phyloP scores from a whole-genome alignment of 2,888 invertebrate species.

The Polymixis lichenea region DNA sequence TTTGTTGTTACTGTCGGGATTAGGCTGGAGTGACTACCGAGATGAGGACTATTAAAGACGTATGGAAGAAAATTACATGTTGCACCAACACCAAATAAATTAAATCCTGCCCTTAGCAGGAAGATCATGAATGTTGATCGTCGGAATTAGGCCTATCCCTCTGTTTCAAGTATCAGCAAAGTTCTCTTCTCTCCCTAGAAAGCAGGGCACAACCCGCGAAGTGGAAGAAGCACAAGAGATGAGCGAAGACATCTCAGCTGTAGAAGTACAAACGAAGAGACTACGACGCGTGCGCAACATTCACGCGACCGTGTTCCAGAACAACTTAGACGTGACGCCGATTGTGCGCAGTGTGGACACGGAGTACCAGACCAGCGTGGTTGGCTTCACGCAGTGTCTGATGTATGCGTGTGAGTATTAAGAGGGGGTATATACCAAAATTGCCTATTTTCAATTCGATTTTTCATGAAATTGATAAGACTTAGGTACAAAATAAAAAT shows the following conservation, averaged over 20 bases:
- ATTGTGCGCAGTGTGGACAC: constrained; percentile 50
- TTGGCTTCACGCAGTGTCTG: constrained; percentile 84
- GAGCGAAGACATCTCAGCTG: constrained; percentile 74
- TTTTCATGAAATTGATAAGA: too few relatives aligned
- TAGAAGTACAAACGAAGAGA: constrained; percentile 57
- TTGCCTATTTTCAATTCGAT: too few relatives aligned
- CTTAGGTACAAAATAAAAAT: too few relatives aligned
- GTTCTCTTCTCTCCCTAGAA: constrained; percentile 69
- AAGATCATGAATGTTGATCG: too few relatives aligned
- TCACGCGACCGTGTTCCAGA: constrained; percentile 76
- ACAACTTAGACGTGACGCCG: constrained; percentile 80
- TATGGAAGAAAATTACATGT: too few relatives aligned
- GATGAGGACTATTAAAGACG: too few relatives aligned
- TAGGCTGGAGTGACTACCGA: too few relatives aligned
- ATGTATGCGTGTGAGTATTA: constrained; percentile 86
- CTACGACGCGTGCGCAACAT: constrained; percentile 73
- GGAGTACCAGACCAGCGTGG: constrained; percentile 70
- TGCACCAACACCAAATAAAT: too few relatives aligned
- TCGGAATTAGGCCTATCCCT: not conserved
- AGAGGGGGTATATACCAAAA: too few relatives aligned
- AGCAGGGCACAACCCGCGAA: constrained; percentile 80
- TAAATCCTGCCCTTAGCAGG: too few relatives aligned
- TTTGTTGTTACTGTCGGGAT: too few relatives aligned
- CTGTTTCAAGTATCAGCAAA: not conserved
- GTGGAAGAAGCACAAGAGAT: constrained; percentile 86